Conservation (phyloP, 2,888 invertebrate genomes). For the Diaphora mendica region DNA sequence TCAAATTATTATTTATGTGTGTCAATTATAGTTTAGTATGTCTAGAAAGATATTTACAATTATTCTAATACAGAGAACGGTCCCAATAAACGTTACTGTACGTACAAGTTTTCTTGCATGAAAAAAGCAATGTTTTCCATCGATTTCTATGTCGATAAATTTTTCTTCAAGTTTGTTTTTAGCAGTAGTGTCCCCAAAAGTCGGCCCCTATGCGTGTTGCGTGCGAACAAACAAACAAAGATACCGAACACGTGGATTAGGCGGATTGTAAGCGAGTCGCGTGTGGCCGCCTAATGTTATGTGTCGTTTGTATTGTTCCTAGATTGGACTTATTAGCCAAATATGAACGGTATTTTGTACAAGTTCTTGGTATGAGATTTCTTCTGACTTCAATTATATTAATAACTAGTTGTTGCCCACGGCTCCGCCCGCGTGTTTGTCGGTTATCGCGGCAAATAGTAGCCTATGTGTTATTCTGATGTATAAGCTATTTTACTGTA, state of each 20-base stretch:
- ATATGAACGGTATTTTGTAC: conserved; percentile 8
- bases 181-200: conserved; percentile 18
- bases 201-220: conserved; percentile 53
- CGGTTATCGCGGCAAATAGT: too few species aligned
- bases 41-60: not conserved
- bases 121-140: not conserved
- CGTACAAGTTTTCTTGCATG: not conserved
- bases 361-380: not conserved
- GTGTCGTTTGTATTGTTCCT: conserved; percentile 23
- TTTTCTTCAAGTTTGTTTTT: conserved; percentile 11
- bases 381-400: too few species aligned
- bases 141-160: not conserved
- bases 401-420: too few species aligned
- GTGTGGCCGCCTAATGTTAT: conserved; percentile 33
- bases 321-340: conserved; percentile 25
- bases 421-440: too few species aligned
- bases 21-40: not conserved
- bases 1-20: not conserved
- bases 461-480: too few species aligned
- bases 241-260: conserved; percentile 58
- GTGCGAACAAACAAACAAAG: conserved; percentile 67
- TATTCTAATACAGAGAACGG: not conserved
- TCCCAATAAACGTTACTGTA: not conserved
- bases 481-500: too few species aligned
- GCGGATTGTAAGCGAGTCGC: conserved; percentile 52